Evolutionary conservation across 1,140 invertebrate species (phyloP).

Genomic region (Dreissena rostriformis): DNA sequence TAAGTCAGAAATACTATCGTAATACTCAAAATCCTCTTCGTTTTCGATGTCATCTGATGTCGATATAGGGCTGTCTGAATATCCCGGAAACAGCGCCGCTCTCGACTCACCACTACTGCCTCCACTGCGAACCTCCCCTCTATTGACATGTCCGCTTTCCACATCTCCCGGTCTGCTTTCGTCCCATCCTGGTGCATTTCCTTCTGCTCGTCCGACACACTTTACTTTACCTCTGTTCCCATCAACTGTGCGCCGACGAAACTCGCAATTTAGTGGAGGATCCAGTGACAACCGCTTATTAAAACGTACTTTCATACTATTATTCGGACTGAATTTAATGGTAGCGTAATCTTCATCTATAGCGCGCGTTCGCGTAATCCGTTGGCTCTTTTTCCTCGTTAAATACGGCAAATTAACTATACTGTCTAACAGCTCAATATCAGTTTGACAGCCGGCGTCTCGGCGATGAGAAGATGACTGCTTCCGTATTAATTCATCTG

Average conservation of each 20-base stretch:
- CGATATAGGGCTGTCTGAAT: constrained; percentile 49
- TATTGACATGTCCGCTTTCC: too few relatives aligned
- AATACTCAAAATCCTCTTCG: constrained; percentile 53
- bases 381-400: constrained; percentile 33
- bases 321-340: constrained; percentile 51
- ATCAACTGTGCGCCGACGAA: background rate
- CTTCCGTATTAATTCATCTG: constrained; percentile 40
- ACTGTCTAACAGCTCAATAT: constrained; percentile 53
- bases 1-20: constrained; percentile 53
- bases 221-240: background rate
- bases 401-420: constrained; percentile 47
- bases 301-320: constrained; percentile 50
- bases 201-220: too few relatives aligned
- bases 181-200: too few relatives aligned
- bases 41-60: constrained; percentile 53
- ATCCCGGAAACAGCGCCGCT: constrained; percentile 39
- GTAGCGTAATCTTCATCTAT: constrained; percentile 50
- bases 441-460: constrained; percentile 65
- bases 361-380: constrained; percentile 41
- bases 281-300: constrained; percentile 2
- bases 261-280: background rate
- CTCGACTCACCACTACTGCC: constrained; percentile 24
- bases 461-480: constrained; percentile 33
- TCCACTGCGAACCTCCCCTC: too few relatives aligned
- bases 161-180: too few relatives aligned